phyloP scores from a whole-genome alignment of 64 coral and sea anemone species.

The Montipora capricornis region DNA sequence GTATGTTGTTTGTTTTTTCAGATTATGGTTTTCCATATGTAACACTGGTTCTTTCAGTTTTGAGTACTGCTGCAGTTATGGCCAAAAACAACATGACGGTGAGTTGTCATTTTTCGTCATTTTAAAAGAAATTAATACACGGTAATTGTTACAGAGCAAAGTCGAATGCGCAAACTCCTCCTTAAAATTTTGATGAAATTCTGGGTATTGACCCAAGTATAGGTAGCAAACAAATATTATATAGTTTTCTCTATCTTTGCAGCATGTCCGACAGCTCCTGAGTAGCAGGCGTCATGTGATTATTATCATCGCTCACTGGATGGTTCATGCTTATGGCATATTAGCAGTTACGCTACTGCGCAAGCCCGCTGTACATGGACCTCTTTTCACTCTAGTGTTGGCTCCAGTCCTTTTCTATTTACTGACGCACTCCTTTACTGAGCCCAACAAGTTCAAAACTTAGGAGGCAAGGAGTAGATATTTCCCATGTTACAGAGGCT shows the following conservation, averaged over 20 bases:
- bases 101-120: not conserved
- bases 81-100: conserved; percentile 94
- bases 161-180: too few species aligned
- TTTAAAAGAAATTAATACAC: too few species aligned
- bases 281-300: conserved; percentile 79
- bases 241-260: conserved; percentile 1
- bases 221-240: not conserved
- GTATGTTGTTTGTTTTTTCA: conserved; percentile 11
- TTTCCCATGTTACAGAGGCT: not conserved
- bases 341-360: conserved; percentile 82
- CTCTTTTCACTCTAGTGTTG: conserved; percentile 84
- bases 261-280: conserved; percentile 77
- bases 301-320: conserved; percentile 85
- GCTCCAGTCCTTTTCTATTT: conserved; percentile 89
- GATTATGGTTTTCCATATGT: conserved; percentile 97
- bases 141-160: too few species aligned
- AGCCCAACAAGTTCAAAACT: conserved; percentile 88
- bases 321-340: conserved; percentile 88
- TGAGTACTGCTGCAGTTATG: conserved; percentile 89
- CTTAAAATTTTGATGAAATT: too few species aligned
- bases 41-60: conserved; percentile 70
- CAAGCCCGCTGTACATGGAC: conserved; percentile 86
- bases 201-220: too few species aligned
- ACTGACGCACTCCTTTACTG: conserved; percentile 80
- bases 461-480: not conserved